Evolutionary conservation across 2,888 invertebrate genomes (phyloP).

Genomic region (Nemapogon koenigi): DNA sequence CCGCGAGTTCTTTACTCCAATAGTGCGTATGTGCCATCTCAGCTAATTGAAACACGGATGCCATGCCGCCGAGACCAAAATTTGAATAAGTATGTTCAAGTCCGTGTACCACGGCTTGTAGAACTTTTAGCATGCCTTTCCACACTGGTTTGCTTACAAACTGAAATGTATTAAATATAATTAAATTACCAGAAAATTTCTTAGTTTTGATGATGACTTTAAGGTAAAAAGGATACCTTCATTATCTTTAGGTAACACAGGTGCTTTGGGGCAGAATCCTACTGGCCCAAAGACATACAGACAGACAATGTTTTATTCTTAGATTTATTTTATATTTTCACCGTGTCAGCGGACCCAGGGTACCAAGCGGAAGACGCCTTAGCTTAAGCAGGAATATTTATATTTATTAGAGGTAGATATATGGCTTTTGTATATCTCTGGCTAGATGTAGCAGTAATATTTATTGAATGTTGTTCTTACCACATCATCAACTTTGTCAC

Average conservation of each 20-base stretch:
- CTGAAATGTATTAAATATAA: constrained; percentile 56
- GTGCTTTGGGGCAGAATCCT: no score
- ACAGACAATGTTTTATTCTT: no score
- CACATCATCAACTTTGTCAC: constrained; percentile 97
- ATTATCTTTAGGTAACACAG: no score
- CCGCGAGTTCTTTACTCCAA: constrained; percentile 86
- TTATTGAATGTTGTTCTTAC: constrained; percentile 76
- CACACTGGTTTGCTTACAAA: constrained; percentile 89
- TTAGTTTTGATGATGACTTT: not conserved
- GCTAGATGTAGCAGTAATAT: no score
- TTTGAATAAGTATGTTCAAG: constrained; percentile 91
- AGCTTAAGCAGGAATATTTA: no score
- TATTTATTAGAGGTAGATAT: no score
- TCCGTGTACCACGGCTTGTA: constrained; percentile 89
- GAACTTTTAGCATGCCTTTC: constrained; percentile 95
- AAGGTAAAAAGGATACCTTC: no score
- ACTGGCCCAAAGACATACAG: no score
- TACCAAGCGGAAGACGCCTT: no score
- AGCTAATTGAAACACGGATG: constrained; percentile 94
- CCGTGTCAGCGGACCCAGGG: no score
- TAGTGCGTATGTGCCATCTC: constrained; percentile 99
- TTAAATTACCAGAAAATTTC: not conserved
- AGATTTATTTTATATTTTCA: no score
- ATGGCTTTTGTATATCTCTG: no score
- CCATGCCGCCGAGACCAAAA: constrained; percentile 96